These are phyloP conservation scores for Aplodontia rufa DNA, from an alignment of 2,113 vertebrate species.

Conservation along the genomic window DNA sequence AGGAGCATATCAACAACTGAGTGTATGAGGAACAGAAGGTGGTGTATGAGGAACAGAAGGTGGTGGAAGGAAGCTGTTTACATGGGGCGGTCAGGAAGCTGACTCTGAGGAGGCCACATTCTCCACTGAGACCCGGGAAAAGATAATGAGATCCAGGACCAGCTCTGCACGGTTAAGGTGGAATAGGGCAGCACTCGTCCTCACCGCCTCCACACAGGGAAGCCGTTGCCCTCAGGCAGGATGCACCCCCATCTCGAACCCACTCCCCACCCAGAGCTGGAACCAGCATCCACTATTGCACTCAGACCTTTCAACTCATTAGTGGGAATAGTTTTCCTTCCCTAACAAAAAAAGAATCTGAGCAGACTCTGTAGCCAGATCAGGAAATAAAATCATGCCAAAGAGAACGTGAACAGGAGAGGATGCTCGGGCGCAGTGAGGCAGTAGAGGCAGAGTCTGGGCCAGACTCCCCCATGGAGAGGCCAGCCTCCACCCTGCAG, in stretches of 20 bases:
- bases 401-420: background rate
- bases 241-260: background rate
- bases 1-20: background rate
- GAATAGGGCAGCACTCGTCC: fast-evolving
- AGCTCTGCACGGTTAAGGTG: background rate
- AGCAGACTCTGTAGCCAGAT: background rate
- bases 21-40: background rate
- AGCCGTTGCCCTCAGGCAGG: background rate
- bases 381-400: background rate
- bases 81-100: background rate
- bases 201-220: background rate
- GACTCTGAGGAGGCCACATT: background rate
- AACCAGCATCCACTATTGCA: background rate
- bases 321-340: background rate
- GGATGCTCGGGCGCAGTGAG: background rate
- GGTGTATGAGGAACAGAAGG: background rate
- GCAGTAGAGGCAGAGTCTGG: background rate
- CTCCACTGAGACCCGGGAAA: background rate
- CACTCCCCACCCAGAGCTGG: background rate
- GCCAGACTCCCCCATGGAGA: background rate
- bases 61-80: background rate
- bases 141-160: background rate
- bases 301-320: background rate
- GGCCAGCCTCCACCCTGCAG: background rate
- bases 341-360: background rate